Evolutionary conservation across 2,797 vertebrate species (phyloP).

Genomic region (Dicrostonyx torquatus): DNA sequence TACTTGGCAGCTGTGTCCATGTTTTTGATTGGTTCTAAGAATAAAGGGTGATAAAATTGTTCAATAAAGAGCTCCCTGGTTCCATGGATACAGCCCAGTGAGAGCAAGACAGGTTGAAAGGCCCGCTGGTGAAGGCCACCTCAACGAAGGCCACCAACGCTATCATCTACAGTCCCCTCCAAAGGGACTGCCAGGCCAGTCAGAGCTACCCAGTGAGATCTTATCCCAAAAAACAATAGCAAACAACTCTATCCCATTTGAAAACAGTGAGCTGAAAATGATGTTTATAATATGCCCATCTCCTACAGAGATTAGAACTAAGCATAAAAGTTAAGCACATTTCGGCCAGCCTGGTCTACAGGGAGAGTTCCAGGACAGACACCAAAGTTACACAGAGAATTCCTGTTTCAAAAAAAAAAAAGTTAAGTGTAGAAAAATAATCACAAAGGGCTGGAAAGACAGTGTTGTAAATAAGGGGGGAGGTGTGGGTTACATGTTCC

Average conservation of each 20-base stretch:
- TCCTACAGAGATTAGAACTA: constrained; percentile 17
- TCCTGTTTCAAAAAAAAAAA: too few species aligned
- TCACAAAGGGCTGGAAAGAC: neutral
- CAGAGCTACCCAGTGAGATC: neutral
- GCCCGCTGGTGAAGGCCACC: neutral
- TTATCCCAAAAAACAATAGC: too few species aligned
- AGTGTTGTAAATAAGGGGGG: too few species aligned
- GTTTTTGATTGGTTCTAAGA: constrained; percentile 33
- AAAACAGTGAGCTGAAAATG: neutral
- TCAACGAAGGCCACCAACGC: neutral
- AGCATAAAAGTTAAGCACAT: neutral
- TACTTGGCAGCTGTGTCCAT: neutral
- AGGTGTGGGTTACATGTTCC: too few species aligned
- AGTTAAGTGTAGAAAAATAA: constrained; percentile 28
- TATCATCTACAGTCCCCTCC: neutral
- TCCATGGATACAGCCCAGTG: neutral
- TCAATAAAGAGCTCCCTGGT: neutral
- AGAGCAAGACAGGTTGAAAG: neutral
- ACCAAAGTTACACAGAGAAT: too few species aligned
- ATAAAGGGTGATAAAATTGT: neutral
- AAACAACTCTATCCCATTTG: neutral
- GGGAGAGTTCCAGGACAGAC: too few species aligned
- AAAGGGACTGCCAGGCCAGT: neutral
- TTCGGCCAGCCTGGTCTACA: too few species aligned
- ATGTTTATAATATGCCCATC: neutral